Conservation (phyloP, 2,888 invertebrate genomes). For the Lacanobia wlatinum region DNA sequence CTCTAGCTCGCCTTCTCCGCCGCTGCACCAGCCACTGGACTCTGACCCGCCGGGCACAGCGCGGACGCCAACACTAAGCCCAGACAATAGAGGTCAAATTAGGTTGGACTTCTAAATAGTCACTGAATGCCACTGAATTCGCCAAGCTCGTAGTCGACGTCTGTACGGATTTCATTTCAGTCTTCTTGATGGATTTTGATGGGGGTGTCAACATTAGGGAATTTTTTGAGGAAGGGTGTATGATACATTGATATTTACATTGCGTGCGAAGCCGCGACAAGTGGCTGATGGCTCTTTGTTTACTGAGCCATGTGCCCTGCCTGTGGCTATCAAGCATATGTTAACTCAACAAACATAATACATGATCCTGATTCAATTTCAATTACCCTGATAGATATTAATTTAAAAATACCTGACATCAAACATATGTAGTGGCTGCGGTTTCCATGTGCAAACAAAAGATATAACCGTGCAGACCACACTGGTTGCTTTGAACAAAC, state of each 20-base stretch:
- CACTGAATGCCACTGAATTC: background rate
- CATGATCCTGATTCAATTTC: background rate
- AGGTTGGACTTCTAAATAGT: background rate
- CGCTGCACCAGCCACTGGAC: conserved; percentile 91
- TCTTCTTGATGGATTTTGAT: no score
- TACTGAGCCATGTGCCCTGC: no score
- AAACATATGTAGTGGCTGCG: background rate
- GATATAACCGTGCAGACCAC: background rate
- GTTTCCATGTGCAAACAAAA: background rate
- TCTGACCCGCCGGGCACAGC: conserved; percentile 90
- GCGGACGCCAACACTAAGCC: conserved; percentile 87
- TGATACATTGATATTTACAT: background rate
- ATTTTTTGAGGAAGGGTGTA: background rate
- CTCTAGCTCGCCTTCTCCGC: conserved; percentile 91
- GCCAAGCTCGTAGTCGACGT: background rate
- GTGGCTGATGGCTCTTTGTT: no score
- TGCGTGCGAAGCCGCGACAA: background rate
- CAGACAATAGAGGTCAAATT: background rate
- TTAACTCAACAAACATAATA: background rate
- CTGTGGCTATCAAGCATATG: background rate
- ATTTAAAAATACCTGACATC: conserved; percentile 6
- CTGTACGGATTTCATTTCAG: no score
- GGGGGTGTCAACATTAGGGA: background rate
- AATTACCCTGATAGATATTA: background rate
- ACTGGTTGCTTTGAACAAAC: background rate